Percentiles rank a stretch among this genome's conserved stretches.
Conservation (phyloP, 2,888 invertebrate genomes). For the Pristionchus mayeri region DNA sequence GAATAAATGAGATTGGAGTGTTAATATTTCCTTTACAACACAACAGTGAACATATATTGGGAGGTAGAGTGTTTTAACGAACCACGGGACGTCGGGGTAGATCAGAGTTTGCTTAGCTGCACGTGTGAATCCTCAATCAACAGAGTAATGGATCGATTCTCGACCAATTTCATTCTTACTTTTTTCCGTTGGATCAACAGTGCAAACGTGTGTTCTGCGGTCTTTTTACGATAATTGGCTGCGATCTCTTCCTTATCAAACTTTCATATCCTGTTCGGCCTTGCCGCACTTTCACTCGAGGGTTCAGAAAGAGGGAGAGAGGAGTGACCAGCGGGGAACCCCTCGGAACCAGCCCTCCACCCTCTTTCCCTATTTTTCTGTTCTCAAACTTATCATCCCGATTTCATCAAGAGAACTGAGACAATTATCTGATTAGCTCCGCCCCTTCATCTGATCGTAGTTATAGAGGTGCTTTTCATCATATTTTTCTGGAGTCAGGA, state of each 20-base stretch:
- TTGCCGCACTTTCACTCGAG: not conserved
- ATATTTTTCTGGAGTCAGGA: too few species aligned
- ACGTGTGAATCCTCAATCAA: not conserved
- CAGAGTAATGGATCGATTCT: not conserved
- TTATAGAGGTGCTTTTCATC: too few species aligned
- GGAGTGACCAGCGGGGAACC: too few species aligned
- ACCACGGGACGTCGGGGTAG: not conserved
- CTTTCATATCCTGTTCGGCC: not conserved
- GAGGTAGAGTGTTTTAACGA: too few species aligned
- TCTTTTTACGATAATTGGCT: not conserved
- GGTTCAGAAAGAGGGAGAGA: not conserved
- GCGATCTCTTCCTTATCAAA: not conserved
- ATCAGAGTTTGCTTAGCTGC: not conserved
- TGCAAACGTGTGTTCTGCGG: not conserved
- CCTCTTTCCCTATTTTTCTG: not conserved
- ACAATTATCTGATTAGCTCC: constrained; percentile 4
- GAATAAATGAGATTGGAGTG: too few species aligned
- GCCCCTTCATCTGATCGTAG: too few species aligned
- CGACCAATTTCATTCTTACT: not conserved
- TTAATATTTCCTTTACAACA: too few species aligned
- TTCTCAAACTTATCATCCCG: not conserved
- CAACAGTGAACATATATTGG: too few species aligned
- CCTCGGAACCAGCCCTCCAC: not conserved
- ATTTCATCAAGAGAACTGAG: constrained; percentile 13
- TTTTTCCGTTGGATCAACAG: not conserved